Evolutionary conservation across 1,140 invertebrate species (phyloP).

Genomic region (Protaetia brevitarsis): DNA sequence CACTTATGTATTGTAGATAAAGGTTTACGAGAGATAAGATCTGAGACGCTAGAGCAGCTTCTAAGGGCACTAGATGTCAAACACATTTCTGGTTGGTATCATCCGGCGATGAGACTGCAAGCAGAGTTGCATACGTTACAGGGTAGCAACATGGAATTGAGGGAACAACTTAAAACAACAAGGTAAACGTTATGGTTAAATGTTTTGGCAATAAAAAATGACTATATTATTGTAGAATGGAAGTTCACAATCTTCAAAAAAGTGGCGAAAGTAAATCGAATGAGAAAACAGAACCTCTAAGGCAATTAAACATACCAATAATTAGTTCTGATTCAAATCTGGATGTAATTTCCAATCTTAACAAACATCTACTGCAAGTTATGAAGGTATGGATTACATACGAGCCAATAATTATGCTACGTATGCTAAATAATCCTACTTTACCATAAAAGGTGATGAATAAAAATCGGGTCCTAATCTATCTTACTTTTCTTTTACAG

Average conservation of each 20-base stretch:
- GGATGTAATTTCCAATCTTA: constrained; percentile 33
- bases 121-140: constrained; percentile 62
- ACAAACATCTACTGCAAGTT: constrained; percentile 39
- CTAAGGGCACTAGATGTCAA: constrained; percentile 64
- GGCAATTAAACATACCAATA: not conserved
- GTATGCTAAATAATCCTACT: too few relatives aligned
- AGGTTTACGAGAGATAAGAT: constrained; percentile 45
- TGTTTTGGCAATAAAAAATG: not conserved
- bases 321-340: constrained; percentile 37
- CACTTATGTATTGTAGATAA: not conserved
- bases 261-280: not conserved
- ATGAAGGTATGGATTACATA: too few relatives aligned
- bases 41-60: constrained; percentile 57
- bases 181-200: constrained; percentile 43
- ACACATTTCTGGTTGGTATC: constrained; percentile 70
- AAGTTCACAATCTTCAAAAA: constrained; percentile 29
- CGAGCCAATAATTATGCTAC: too few relatives aligned
- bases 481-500: not conserved
- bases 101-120: constrained; percentile 69
- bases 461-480: not conserved
- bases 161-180: constrained; percentile 53
- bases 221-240: constrained; percentile 33
- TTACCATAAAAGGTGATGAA: too few relatives aligned
- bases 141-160: constrained; percentile 57
- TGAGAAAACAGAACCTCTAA: not conserved